A percentile compares a stretch with the other conserved stretches of the same genome.
Conservation (phyloP, 2,797 vertebrate species). For the Lemur catta region DNA sequence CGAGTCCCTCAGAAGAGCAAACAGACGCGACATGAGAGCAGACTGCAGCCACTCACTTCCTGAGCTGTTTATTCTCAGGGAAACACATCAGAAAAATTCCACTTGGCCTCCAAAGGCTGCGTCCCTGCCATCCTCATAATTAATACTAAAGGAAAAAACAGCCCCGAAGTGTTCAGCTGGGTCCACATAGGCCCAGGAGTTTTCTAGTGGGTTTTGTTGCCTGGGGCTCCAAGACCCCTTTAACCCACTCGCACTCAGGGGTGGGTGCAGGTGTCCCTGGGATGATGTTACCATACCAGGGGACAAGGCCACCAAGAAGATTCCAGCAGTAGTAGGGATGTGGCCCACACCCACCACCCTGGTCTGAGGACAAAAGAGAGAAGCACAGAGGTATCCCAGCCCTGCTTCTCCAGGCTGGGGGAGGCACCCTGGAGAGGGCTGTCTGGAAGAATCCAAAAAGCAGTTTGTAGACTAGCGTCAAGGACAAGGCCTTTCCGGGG, state of each 20-base stretch:
- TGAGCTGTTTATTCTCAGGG: background rate
- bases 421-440: background rate
- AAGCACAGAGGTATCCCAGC: background rate
- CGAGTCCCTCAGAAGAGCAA: rapidly evolving
- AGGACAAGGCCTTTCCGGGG: rapidly evolving
- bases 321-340: constrained; percentile 11
- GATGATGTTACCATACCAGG: constrained; percentile 35
- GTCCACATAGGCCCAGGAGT: constrained; percentile 59
- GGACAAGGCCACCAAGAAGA: background rate
- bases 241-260: constrained; percentile 66
- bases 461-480: background rate
- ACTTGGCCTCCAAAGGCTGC: background rate
- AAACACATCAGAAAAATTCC: background rate
- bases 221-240: constrained; percentile 65
- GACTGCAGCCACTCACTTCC: background rate
- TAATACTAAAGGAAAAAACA: constrained; percentile 53
- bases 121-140: background rate
- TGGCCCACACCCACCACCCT: background rate
- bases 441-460: background rate
- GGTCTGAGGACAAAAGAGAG: background rate
- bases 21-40: background rate
- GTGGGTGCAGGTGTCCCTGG: constrained; percentile 39
- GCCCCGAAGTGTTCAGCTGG: background rate
- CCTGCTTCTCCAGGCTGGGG: background rate
- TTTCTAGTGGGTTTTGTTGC: constrained; percentile 57